These are phyloP conservation scores for Actinostola sp. DNA, from an alignment of 92 coral and sea anemone species.

Conservation along the genomic window DNA sequence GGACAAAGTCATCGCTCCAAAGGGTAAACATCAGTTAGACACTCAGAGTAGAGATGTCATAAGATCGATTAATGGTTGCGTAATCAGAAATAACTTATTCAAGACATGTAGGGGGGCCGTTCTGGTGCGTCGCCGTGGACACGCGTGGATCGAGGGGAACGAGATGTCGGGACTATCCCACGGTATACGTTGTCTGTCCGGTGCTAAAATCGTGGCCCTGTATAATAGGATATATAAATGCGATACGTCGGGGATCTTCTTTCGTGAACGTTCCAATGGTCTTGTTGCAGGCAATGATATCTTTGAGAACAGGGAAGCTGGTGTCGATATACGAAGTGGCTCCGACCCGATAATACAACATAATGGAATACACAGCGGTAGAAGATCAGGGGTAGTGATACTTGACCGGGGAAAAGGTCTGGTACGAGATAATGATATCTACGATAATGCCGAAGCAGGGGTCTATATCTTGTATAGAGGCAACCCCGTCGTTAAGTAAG, in stretches of 20 bases:
- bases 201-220: conserved; percentile 79
- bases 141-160: conserved; percentile 95
- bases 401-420: conserved; percentile 93
- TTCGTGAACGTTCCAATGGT: conserved; percentile 90
- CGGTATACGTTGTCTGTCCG: conserved; percentile 83
- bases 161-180: conserved; percentile 75
- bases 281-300: conserved; percentile 94
- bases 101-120: conserved; percentile 81
- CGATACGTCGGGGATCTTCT: conserved; percentile 88
- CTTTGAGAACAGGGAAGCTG: conserved; percentile 89
- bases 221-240: conserved; percentile 89
- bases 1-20: conserved; percentile 17
- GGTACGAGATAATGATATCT: conserved; percentile 88
- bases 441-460: conserved; percentile 94
- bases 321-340: conserved; percentile 89
- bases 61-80: conserved; percentile 86
- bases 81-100: conserved; percentile 78
- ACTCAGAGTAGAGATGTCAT: conserved; percentile 68
- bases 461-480: conserved; percentile 89
- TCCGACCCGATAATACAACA: conserved; percentile 98
- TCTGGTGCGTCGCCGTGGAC: conserved; percentile 82
- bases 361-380: conserved; percentile 88
- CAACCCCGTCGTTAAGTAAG: conserved; percentile 88
- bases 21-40: conserved; percentile 64
- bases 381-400: conserved; percentile 87